Evolutionary conservation across 2,113 vertebrate genomes (phyloP).

Genomic region (Microtus richardsoni): DNA sequence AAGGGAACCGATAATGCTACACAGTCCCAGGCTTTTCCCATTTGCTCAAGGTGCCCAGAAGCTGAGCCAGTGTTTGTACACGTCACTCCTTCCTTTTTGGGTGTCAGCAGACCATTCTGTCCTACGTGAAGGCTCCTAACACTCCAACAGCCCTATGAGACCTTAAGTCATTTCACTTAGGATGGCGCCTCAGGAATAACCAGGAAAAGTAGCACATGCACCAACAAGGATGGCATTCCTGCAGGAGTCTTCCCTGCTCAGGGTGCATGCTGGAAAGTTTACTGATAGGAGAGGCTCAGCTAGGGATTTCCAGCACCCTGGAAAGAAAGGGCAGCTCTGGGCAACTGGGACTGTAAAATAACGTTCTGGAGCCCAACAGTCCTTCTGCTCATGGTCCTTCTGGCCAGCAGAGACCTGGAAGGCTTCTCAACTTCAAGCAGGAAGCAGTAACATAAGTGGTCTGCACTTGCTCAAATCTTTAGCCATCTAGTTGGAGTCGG

Average conservation of each 20-base stretch:
- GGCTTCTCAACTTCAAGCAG: not conserved
- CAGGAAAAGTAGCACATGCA: not conserved
- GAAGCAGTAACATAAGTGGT: not conserved
- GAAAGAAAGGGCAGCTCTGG: not conserved
- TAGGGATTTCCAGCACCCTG: not conserved
- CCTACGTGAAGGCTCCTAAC: fast-evolving
- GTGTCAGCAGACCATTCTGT: not conserved
- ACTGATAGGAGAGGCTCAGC: not conserved
- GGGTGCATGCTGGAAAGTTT: not conserved
- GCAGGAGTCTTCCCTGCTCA: too few species aligned
- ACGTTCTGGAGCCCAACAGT: not conserved
- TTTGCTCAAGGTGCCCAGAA: not conserved
- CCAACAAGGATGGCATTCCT: not conserved
- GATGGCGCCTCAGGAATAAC: not conserved
- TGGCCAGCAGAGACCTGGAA: not conserved
- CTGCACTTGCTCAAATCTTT: not conserved
- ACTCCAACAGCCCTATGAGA: not conserved
- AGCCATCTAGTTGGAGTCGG: too few species aligned
- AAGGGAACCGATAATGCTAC: fast-evolving
- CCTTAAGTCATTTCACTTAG: not conserved
- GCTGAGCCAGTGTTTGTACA: not conserved
- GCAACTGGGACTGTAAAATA: not conserved
- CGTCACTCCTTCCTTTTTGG: not conserved
- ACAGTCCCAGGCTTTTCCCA: not conserved
- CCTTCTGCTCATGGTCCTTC: not conserved